Evolutionary conservation across 2,888 invertebrate species (phyloP).

Genomic region (Ornithoptera priamus): DNA sequence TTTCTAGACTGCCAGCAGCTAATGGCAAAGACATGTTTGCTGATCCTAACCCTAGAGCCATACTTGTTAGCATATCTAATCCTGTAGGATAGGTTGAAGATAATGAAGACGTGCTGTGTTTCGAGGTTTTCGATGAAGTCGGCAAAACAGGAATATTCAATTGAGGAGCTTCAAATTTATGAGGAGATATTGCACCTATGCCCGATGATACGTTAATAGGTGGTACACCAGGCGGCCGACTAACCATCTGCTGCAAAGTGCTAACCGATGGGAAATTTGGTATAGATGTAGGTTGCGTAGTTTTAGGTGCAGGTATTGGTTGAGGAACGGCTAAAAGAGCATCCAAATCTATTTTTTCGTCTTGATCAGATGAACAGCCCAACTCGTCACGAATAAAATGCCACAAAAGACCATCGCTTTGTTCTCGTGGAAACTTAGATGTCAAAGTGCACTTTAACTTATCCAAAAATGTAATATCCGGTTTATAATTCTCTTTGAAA

Average conservation of each 20-base stretch:
- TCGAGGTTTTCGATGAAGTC: slow-evolving; percentile 80
- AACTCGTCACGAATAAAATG: slow-evolving; percentile 87
- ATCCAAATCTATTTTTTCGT: slow-evolving; percentile 83
- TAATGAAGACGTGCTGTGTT: slow-evolving; percentile 75
- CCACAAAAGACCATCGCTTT: slow-evolving; percentile 88
- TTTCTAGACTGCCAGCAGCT: slow-evolving; percentile 67
- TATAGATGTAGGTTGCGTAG: slow-evolving; percentile 60
- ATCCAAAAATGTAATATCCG: slow-evolving; percentile 88
- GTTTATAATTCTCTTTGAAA: slow-evolving; percentile 82
- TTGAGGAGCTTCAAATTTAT: slow-evolving; percentile 79
- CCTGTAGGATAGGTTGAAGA: slow-evolving; percentile 74
- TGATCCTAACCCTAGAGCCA: slow-evolving; percentile 72
- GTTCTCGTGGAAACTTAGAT: slow-evolving; percentile 90
- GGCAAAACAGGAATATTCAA: slow-evolving; percentile 81
- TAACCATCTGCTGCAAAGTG: slow-evolving; percentile 76
- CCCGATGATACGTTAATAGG: slow-evolving; percentile 72
- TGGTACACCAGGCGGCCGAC: slow-evolving; percentile 73
- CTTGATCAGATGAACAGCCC: slow-evolving; percentile 83
- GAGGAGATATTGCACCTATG: slow-evolving; percentile 73
- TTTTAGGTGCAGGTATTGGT: slow-evolving; percentile 70
- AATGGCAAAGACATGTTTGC: slow-evolving; percentile 67
- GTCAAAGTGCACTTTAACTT: slow-evolving; percentile 90
- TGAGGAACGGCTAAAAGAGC: slow-evolving; percentile 81
- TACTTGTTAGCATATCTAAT: slow-evolving; percentile 75
- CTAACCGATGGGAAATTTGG: slow-evolving; percentile 74